Evolutionary conservation across 2,888 invertebrate species (phyloP), one percentile per base, ranked within the genome.

Genomic region (Achlya flavicornis): DNA sequence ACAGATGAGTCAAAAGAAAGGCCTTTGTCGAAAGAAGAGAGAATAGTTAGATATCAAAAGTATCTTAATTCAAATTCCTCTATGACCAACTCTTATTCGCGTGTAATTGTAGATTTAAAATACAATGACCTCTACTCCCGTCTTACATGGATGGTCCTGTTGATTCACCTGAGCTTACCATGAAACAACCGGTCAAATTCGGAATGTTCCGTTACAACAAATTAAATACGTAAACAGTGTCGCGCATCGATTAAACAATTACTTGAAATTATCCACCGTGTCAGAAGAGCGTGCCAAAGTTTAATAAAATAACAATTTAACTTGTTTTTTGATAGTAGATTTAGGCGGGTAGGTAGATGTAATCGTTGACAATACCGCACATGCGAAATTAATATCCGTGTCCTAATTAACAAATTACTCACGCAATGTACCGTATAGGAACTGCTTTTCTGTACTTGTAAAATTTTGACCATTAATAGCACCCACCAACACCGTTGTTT

Each of bases 121-220:
- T 71, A 69, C 73, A 70, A 68, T 71, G 73, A 74, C 71, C 72
- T 70, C 68, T 63, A 65, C 67, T 70, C 69, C 59, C 66, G 66
- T 69, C 67, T 69, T 68, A 69, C 68, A 68, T 59, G 64, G 73
- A 68, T 53, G 19, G 8, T 53, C 66, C 64, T 64, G 61, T 43
- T 62, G 43, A 69, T 64, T 68, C 61, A 61, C 58, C 16, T 73
- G 73, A 73, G 48, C 7, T 61, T 67, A 70, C 72, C 76, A 70
- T 77, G 76, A 74, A 75, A 68, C 63, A 73, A 77, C 75, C 71
- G 70, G 72, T 62, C 69, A 70, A 71, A 75, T 75, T 76, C 73
- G 67, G 63, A 67, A 70, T 64, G 67, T 69, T 64, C 71, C 74
- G 74, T 74, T 74, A 72, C 63, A 64, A 71, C 67, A 57, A 43